Base-by-base conservation (phyloP, 2,888 invertebrate genomes). In the Dastarcus helophoroides region DNA sequence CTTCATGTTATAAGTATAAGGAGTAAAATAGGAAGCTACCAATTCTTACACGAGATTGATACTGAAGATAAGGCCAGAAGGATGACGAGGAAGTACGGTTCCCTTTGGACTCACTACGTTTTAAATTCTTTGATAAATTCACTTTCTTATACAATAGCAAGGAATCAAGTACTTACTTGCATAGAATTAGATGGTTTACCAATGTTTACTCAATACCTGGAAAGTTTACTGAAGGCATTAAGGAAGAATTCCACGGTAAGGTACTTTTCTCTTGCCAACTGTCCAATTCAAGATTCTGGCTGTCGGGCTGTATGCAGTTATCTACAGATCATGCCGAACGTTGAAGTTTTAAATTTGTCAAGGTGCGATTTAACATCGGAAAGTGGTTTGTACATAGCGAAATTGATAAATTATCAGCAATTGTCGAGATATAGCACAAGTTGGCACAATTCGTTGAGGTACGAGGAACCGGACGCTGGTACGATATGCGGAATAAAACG, bases 371-470 rank as follows among this genome's bases (percentile, higher is more conserved):
- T 85, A 7, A 73, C 73, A 1, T 50, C 67, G 1, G 59, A 67
- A 15, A 78, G 80, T 11, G 81, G 78, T 1, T 61, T 67, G 1
- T 66, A 69, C 29, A 62, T 85, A 19, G 76, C 77, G 0, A 73
- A 77, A 39, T 63, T 79, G 47, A 65, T 81, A 19, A 78, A 76
- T 41, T 54, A 49, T 32, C 62, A 62, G 44, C 62, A 63, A 43
- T 57, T 62, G 22, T 60, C 73, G 33, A 70, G 84, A 31, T 83
- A 78, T 51, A 79, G 80, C 41, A 82, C 85, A 51, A 79, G 79
- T 37, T 86, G 85, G 85, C 76, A 79, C 39, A 76, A 79, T 43
- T 82, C 83, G 4, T 54, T 86, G 31, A 69, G 85, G n/a, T 84
- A 83, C 51, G 70, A 78, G 9, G 65, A 76, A 26, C 80, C 84